Evolutionary conservation across 1,140 invertebrate genomes (phyloP).

Genomic region (Zaprionus taronus): DNA sequence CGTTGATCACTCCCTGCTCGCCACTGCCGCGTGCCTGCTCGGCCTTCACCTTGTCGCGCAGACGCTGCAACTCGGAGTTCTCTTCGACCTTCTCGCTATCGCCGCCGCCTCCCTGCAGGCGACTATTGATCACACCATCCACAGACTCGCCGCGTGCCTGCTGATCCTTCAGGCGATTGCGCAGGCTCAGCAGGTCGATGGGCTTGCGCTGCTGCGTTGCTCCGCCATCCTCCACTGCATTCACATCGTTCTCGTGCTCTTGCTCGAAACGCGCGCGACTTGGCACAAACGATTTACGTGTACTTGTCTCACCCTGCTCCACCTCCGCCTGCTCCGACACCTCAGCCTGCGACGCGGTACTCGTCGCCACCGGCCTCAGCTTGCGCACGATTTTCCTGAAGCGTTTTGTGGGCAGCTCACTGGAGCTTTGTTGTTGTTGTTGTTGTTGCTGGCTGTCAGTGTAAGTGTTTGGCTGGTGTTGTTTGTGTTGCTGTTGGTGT

Average conservation of each 20-base stretch:
- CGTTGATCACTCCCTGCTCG: constrained; percentile 65
- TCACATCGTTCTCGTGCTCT: constrained; percentile 25
- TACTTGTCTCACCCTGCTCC: constrained; percentile 18
- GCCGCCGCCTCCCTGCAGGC: constrained; percentile 12
- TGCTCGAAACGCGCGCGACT: constrained; percentile 47
- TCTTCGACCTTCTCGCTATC: constrained; percentile 18
- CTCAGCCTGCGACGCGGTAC: constrained; percentile 10
- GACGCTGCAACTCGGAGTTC: constrained; percentile 52
- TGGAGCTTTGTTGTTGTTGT: constrained; percentile 35
- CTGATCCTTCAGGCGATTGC: constrained; percentile 61
- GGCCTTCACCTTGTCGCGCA: constrained; percentile 71
- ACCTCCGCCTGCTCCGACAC: neutral
- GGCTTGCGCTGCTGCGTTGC: constrained; percentile 7
- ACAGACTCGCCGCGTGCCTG: constrained; percentile 41
- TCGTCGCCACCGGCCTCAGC: constrained; percentile 46
- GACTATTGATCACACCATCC: constrained; percentile 52
- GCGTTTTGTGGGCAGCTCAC: constrained; percentile 53
- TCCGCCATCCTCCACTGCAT: neutral
- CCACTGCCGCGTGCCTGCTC: constrained; percentile 57
- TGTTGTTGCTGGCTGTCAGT: constrained; percentile 4
- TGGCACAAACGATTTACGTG: constrained; percentile 60
- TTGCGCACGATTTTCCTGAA: constrained; percentile 80
- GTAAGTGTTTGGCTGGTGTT: constrained; percentile 19
- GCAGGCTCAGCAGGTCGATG: constrained; percentile 45
- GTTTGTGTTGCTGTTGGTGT: constrained; percentile 20